Base-by-base conservation (phyloP, 2,797 vertebrate species). In the Dromococcyx pavoninus region DNA sequence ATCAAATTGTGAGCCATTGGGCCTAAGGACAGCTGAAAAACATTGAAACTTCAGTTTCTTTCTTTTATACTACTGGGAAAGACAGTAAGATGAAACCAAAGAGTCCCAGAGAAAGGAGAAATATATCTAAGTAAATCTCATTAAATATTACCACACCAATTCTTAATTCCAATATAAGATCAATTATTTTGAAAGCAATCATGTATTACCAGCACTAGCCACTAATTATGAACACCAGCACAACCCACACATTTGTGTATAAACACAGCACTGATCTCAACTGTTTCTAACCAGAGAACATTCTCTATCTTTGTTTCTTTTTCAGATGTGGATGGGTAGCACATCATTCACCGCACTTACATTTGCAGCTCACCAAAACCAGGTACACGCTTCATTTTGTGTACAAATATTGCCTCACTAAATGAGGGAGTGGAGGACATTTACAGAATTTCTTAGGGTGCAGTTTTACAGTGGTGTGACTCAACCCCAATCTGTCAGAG, bases 101-200 rank as follows among this genome's bases (percentile, higher is more conserved):
- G 10, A 50, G 28, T 28, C 7, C 14, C 33, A 75, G 17, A 69
- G 19, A 74, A 57, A 71, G 25, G 7, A 64, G 4, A 60, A 23
- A 4, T 4, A 0, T 39, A 44, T 7, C 2, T 12, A 67, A 58
- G 57, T 32, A 57, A 39, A 13, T 57, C 32, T 67, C 30, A 37
- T 21, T 61, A 54, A 37, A 37, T 66, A 58, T 10, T 64, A 67
- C 8, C 35, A 61, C 11, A 30, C 5, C 23, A 53, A 35, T 57
- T 78, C 33, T 48, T 28, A 89, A 71, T 46, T 88, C 54, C 39
- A 72, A 69, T 30, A 72, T 7, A 86, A 80, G 89, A 83, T 24
- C 11, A 16, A 62, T 35, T 57, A 65, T 72, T 75, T 86, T 88
- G 19, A 92, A 93, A 94, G 37, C 15, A 77, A 37, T 23, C 25